Evolutionary conservation across 2,797 vertebrate genomes (phyloP).

Genomic region (Spatula versicolor): DNA sequence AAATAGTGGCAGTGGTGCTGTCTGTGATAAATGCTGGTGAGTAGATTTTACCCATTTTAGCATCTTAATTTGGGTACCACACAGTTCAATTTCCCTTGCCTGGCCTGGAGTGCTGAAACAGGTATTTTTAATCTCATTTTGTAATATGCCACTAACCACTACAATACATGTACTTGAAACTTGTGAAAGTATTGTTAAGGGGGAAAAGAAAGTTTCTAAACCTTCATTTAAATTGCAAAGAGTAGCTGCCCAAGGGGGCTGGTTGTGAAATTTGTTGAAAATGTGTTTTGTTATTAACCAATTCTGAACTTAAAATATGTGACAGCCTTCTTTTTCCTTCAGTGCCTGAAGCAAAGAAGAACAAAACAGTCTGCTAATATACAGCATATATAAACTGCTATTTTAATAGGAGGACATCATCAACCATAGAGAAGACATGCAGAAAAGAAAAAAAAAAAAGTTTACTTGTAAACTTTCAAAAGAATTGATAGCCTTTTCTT

Average conservation of each 20-base stretch:
- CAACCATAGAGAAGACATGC: neutral
- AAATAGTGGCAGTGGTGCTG: neutral
- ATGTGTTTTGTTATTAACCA: constrained; percentile 53
- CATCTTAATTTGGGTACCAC: constrained; percentile 14
- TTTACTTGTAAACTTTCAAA: constrained; percentile 35
- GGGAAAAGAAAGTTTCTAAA: constrained; percentile 37
- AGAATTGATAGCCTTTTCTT: constrained; percentile 15
- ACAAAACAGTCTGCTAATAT: constrained; percentile 39
- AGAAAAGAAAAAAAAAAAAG: neutral
- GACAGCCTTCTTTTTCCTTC: constrained; percentile 47
- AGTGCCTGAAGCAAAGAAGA: constrained; percentile 57
- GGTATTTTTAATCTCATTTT: constrained; percentile 31
- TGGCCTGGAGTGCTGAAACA: constrained; percentile 34
- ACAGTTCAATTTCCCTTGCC: constrained; percentile 5
- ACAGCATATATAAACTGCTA: constrained; percentile 10
- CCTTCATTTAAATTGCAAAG: constrained; percentile 66
- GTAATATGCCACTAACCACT: constrained; percentile 15
- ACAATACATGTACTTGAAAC: neutral
- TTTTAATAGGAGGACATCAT: constrained; percentile 45
- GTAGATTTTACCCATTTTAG: neutral
- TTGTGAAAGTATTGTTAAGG: constrained; percentile 33
- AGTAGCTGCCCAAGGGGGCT: constrained; percentile 40
- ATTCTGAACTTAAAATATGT: constrained; percentile 48
- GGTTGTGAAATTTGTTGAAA: constrained; percentile 37
- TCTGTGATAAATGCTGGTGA: constrained; percentile 18